phyloP scores from a whole-genome alignment of 2,888 invertebrate genomes.

The Fragum fragum region DNA sequence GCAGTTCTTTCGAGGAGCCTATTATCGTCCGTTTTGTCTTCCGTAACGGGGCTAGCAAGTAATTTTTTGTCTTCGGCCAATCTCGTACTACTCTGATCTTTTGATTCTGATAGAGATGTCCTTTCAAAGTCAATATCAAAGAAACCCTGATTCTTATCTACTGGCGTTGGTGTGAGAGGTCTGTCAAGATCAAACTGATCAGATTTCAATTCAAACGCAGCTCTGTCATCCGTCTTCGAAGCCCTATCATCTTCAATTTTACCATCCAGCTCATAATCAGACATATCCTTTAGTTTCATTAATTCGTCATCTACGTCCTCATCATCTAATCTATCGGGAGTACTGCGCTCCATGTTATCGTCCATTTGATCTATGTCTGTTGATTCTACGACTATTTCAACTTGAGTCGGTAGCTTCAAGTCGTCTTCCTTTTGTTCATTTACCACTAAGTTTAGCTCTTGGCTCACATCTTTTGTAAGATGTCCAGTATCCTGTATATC shows the following conservation, averaged over 20 bases:
- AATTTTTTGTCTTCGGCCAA: background rate
- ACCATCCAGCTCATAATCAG: slow-evolving; percentile 58
- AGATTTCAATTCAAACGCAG: slow-evolving; percentile 68
- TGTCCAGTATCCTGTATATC: background rate
- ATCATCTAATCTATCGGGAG: slow-evolving; percentile 54
- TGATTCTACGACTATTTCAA: slow-evolving; percentile 44
- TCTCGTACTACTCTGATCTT: background rate
- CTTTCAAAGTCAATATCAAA: slow-evolving; percentile 64
- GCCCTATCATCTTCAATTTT: slow-evolving; percentile 54
- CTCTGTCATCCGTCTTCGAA: slow-evolving; percentile 56
- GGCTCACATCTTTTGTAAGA: background rate
- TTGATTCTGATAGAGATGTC: slow-evolving; percentile 1
- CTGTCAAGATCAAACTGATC: slow-evolving; percentile 88
- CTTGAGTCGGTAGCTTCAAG: background rate
- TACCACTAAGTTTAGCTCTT: no score
- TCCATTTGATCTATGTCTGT: slow-evolving; percentile 39
- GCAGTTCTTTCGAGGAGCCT: slow-evolving; percentile 78
- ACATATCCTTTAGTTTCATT: slow-evolving; percentile 54
- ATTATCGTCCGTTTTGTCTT: slow-evolving; percentile 34
- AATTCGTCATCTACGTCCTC: slow-evolving; percentile 67
- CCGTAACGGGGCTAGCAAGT: slow-evolving; percentile 42
- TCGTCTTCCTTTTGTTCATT: background rate
- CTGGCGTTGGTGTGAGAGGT: slow-evolving; percentile 88
- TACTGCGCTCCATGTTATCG: slow-evolving; percentile 38
- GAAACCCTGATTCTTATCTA: slow-evolving; percentile 79